Base-by-base conservation (phyloP, 2,888 invertebrate species). In the Drosophila leonis region DNA sequence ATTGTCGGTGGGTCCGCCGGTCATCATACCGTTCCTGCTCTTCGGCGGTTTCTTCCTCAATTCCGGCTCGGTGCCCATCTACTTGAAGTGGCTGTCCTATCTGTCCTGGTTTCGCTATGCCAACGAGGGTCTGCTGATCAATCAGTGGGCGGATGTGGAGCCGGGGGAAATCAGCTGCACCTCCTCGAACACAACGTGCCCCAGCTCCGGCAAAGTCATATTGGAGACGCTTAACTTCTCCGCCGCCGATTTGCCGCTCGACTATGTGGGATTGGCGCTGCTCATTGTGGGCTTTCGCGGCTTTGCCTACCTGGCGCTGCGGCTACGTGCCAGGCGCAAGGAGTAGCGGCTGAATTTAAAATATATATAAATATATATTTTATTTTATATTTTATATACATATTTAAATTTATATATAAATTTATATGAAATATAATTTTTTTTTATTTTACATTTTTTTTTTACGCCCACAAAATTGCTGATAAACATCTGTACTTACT, bases 11-110 rank as follows among this genome's bases (percentile, higher is more conserved):
- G 97, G 98, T 0, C 98, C 98, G 1, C 97, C 98, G 6, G 94
- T 98, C 68, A 96, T 98, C 80, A 97, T 99, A 69, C 98, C 99
- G 0, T 97, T 98, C 92, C 94, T 99, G 93, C 94, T 99, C 20
- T 99, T 99, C 92, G 98, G 98, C 68, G 99, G 99, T 48, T 98
- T 98, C 94, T 98, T 98, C 93, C 94, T 99, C 46, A 98, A 98
- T 92, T 95, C 97, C 27, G 96, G 96, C 96, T 97, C 98, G 0
- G 96, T 98, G 27, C 98, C 98, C 0, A 93, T 94, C 0, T 98
- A 97, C 91, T 95, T 98, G 66, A 94, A 95, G 79, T 98, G 98
- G 98, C 94, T 98, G 73, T 96, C 97, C 0, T 97, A 97, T 92
- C 93, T 98, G 15, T 98, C 98, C 0, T 98, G 98, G 98, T 98